phyloP scores from a whole-genome alignment of 2,113 vertebrate genomes.

The Cercopithecus mona region DNA sequence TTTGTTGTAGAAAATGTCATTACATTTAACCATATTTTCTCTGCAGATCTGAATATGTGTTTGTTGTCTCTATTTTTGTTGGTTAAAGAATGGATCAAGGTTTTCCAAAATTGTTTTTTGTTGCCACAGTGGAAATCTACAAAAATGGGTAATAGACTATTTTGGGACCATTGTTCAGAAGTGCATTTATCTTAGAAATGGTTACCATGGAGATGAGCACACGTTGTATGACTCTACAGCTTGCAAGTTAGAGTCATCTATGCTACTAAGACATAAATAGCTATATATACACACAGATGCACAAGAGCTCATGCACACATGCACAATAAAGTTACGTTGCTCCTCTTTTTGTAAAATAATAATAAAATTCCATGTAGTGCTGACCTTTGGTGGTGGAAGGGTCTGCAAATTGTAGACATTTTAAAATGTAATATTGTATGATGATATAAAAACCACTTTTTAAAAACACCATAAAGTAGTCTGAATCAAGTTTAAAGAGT shows the following conservation, averaged over 20 bases:
- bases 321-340: not conserved
- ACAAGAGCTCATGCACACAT: not conserved
- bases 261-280: slow-evolving; percentile 56
- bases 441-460: not conserved
- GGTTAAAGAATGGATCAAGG: not conserved
- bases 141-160: slow-evolving; percentile 67
- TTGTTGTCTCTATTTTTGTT: slow-evolving; percentile 27
- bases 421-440: not conserved
- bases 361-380: not conserved
- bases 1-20: slow-evolving; percentile 13
- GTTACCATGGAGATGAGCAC: slow-evolving; percentile 75
- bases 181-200: slow-evolving; percentile 69
- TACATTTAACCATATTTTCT: slow-evolving; percentile 18
- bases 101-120: slow-evolving; percentile 55
- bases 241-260: slow-evolving; percentile 59
- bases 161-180: slow-evolving; percentile 71
- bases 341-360: not conserved
- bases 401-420: not conserved
- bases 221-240: slow-evolving; percentile 64
- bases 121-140: slow-evolving; percentile 60
- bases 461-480: not conserved
- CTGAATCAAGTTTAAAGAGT: not conserved
- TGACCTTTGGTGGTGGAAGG: slow-evolving; percentile 49
- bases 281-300: not conserved
- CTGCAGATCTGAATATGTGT: not conserved